phyloP scores from a whole-genome alignment of 2,797 vertebrate genomes.

The Pseudomugil gertrudae region DNA sequence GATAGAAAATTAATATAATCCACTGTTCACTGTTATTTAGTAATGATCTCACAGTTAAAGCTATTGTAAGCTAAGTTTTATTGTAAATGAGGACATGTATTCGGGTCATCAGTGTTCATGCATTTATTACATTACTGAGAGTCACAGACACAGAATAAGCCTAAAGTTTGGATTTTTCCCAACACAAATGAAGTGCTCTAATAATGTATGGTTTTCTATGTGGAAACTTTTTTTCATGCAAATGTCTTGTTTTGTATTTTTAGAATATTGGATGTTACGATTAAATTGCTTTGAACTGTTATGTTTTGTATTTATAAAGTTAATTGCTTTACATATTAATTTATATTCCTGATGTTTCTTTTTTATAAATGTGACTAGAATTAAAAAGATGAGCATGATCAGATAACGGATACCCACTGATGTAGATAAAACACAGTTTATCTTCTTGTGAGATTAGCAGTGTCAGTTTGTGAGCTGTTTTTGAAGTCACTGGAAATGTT shows the following conservation, averaged over 20 bases:
- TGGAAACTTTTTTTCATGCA: slow-evolving; percentile 60
- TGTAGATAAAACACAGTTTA: slow-evolving; percentile 79
- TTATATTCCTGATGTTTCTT: slow-evolving; percentile 76
- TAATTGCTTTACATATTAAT: slow-evolving; percentile 74
- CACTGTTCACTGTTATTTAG: slow-evolving; percentile 56
- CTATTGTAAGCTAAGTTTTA: slow-evolving; percentile 50
- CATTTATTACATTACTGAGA: slow-evolving; percentile 34
- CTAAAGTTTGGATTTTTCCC: slow-evolving; percentile 45
- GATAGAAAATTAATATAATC: slow-evolving; percentile 62
- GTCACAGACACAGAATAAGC: slow-evolving; percentile 34
- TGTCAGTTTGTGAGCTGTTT: slow-evolving; percentile 79
- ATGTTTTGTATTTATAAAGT: slow-evolving; percentile 78
- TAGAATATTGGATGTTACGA: slow-evolving; percentile 64
- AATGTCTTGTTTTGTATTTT: slow-evolving; percentile 71
- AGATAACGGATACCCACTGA: slow-evolving; percentile 73
- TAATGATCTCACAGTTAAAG: slow-evolving; percentile 43
- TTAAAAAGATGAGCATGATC: slow-evolving; percentile 80
- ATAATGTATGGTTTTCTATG: slow-evolving; percentile 68
- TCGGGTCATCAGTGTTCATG: slow-evolving; percentile 49
- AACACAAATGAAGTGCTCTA: slow-evolving; percentile 47
- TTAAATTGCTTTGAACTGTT: slow-evolving; percentile 65
- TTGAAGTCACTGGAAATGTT: slow-evolving; percentile 69
- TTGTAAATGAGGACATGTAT: slow-evolving; percentile 50
- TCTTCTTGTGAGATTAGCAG: slow-evolving; percentile 79
- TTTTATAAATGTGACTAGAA: slow-evolving; percentile 72